Percentiles rank a stretch among this genome's conserved stretches.
Conservation (phyloP, 2,888 invertebrate species). For the Patella ulyssiponensis region DNA sequence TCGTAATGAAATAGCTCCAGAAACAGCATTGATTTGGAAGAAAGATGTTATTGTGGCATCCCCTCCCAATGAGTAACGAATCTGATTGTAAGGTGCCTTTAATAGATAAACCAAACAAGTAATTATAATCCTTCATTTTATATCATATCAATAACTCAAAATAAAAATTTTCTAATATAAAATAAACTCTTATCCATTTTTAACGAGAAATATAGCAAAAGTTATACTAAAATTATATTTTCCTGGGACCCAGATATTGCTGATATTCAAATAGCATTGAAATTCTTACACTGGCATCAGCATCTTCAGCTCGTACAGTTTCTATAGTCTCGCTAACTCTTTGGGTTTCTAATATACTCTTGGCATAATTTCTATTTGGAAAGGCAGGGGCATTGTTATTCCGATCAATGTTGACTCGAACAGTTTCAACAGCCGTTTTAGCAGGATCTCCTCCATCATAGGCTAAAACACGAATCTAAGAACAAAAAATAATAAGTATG, state of each 20-base stretch:
- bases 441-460: conserved; percentile 56
- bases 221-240: too few species aligned
- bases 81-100: too few species aligned
- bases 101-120: too few species aligned
- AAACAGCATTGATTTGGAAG: conserved; percentile 25
- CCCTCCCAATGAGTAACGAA: background rate
- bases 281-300: conserved; percentile 51
- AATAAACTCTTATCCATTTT: too few species aligned
- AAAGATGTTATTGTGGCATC: conserved; percentile 20
- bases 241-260: too few species aligned
- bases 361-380: conserved; percentile 51
- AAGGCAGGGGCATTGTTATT: conserved; percentile 43
- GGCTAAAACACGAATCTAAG: conserved; percentile 57
- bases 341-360: conserved; percentile 56
- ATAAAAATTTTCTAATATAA: too few species aligned
- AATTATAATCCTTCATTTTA: too few species aligned
- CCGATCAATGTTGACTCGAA: background rate
- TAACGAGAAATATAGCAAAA: too few species aligned
- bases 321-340: conserved; percentile 48
- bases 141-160: too few species aligned
- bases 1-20: conserved; percentile 24
- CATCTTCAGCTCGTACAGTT: conserved; percentile 52
- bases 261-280: too few species aligned
- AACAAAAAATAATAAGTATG: conserved; percentile 5
- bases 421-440: conserved; percentile 1